These are phyloP conservation scores for Nomada ferruginata DNA, from an alignment of 2,888 invertebrate genomes.

Conservation along the genomic window DNA sequence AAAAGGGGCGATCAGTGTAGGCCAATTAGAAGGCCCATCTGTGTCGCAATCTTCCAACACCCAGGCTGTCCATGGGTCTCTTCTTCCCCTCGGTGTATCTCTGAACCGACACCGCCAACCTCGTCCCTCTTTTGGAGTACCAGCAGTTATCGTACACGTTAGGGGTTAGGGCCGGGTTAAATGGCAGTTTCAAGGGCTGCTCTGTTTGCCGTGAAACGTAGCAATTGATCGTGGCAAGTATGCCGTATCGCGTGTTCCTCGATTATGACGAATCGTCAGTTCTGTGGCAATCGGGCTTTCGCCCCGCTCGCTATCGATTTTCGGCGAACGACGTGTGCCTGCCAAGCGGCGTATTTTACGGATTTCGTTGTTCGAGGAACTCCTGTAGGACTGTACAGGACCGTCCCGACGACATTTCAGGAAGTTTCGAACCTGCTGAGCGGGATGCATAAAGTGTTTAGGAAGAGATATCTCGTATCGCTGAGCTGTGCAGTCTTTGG, in stretches of 20 bases:
- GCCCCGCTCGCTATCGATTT: conserved; percentile 22
- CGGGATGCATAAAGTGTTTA: too few species aligned
- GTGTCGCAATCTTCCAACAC: too few species aligned
- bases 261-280: conserved; percentile 44
- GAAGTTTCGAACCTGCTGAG: background rate
- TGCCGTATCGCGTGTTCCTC: too few species aligned
- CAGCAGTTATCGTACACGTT: conserved; percentile 31
- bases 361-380: conserved; percentile 8
- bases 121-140: conserved; percentile 50
- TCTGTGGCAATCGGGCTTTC: background rate
- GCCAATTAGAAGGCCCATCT: background rate
- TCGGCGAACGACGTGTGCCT: background rate
- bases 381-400: background rate
- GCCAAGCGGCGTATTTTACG: conserved; percentile 12
- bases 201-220: conserved; percentile 27
- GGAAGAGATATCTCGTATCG: too few species aligned
- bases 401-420: background rate
- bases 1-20: too few species aligned
- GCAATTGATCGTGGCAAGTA: conserved; percentile 15
- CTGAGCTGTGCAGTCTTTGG: background rate
- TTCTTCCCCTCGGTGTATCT: background rate
- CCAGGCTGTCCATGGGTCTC: conserved; percentile 11
- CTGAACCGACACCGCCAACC: background rate
- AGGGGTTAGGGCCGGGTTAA: conserved; percentile 7
- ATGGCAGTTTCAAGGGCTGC: background rate